These are phyloP conservation scores for Hybos culiciformis DNA, from an alignment of 2,888 invertebrate genomes.

Conservation along the genomic window DNA sequence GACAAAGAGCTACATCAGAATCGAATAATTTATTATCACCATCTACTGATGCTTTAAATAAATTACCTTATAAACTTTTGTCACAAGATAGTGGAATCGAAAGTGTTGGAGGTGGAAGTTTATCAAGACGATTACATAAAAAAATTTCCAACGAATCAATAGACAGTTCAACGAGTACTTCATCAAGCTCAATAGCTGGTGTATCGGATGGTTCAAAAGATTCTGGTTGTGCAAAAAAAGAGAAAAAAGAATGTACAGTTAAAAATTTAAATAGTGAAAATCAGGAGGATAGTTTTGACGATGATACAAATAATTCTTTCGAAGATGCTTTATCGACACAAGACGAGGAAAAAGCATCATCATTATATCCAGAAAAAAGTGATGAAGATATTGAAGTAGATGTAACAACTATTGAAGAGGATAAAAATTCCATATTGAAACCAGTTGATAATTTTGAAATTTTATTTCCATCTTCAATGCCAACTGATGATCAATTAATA, in stretches of 20 bases:
- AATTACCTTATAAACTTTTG: conserved; percentile 21
- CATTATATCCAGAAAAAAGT: not conserved
- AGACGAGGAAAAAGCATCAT: conserved; percentile 1
- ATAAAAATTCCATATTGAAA: not conserved
- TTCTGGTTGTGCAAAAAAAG: not conserved
- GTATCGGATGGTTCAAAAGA: not conserved
- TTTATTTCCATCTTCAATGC: not conserved
- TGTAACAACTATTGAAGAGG: not conserved
- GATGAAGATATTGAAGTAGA: not conserved
- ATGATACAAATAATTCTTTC: not conserved
- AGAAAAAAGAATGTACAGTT: conserved; percentile 11
- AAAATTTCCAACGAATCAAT: conserved; percentile 13
- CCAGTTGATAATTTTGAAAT: conserved; percentile 1
- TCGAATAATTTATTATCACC: not conserved
- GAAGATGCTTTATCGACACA: conserved; percentile 10
- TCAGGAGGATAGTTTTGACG: conserved; percentile 8
- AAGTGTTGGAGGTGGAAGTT: conserved; percentile 18
- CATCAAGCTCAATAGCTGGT: conserved; percentile 12
- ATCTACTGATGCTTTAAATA: conserved; percentile 3
- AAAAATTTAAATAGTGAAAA: not conserved
- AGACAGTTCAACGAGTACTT: conserved; percentile 11
- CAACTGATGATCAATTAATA: conserved; percentile 25
- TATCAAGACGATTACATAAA: conserved; percentile 9
- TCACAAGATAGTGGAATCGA: conserved; percentile 36
- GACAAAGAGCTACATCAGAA: not conserved